Percentiles rank a stretch among this genome's conserved stretches.
These are phyloP conservation scores for Leptogaster cylindrica DNA, from an alignment of 2,888 invertebrate genomes.

Conservation along the genomic window DNA sequence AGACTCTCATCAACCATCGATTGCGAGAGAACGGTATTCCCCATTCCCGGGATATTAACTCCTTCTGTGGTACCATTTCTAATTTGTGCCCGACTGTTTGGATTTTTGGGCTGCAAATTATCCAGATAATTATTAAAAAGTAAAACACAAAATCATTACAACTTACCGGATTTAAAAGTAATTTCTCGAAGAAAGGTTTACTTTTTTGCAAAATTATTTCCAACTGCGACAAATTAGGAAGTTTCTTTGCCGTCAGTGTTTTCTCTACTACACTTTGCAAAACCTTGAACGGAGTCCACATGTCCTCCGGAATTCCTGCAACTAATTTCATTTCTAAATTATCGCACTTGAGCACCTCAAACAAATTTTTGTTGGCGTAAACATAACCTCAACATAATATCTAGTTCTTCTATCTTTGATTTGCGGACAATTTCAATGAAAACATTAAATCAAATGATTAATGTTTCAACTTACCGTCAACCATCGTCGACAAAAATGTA, in stretches of 20 bases:
- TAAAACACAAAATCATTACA: neutral
- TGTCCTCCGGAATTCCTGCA: slow-evolving; percentile 66
- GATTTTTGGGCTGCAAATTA: slow-evolving; percentile 73
- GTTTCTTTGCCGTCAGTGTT: slow-evolving; percentile 69
- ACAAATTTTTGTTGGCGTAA: neutral
- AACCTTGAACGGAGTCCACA: slow-evolving; percentile 86
- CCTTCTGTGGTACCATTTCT: slow-evolving; percentile 81
- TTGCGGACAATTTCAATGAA: too few species aligned
- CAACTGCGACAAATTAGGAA: slow-evolving; percentile 66
- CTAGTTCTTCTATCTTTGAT: neutral
- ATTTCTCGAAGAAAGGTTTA: slow-evolving; percentile 83
- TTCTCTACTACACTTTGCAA: slow-evolving; percentile 73
- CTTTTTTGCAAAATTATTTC: slow-evolving; percentile 79
- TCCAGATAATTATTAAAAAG: neutral
- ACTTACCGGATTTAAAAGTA: slow-evolving; percentile 86
- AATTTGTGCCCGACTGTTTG: slow-evolving; percentile 79
- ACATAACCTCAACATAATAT: neutral
- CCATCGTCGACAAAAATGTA: too few species aligned
- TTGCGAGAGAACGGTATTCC: slow-evolving; percentile 77
- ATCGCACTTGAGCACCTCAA: neutral
- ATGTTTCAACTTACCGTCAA: too few species aligned
- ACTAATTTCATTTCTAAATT: neutral
- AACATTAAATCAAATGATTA: too few species aligned
- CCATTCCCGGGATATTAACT: slow-evolving; percentile 74
- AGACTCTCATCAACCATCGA: slow-evolving; percentile 90